These are phyloP conservation scores for Hormaphis cornu DNA, from an alignment of 1,140 invertebrate species.

Conservation along the genomic window DNA sequence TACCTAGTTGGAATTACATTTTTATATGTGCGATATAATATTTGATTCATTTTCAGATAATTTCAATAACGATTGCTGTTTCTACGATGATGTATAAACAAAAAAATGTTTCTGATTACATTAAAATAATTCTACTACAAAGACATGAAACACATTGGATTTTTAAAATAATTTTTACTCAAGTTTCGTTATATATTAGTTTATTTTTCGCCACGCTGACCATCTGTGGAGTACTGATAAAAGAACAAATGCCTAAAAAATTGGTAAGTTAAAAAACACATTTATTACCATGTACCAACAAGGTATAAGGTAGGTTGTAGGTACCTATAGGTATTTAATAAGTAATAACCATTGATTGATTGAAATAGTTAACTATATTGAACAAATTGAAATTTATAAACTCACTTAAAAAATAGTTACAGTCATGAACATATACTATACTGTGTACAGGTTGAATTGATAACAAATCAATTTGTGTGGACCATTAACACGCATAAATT, in stretches of 20 bases:
- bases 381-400: not conserved
- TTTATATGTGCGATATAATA: not conserved
- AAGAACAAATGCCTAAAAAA: constrained; percentile 13
- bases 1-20: too few species aligned
- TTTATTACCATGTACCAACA: not conserved
- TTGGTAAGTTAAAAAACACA: not conserved
- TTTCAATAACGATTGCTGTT: not conserved
- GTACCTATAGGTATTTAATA: not conserved
- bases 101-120: not conserved
- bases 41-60: not conserved
- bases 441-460: too few species aligned
- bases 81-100: not conserved
- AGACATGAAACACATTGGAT: not conserved
- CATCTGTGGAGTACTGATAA: not conserved
- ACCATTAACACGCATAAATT: too few species aligned
- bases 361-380: not conserved
- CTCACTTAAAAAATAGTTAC: not conserved
- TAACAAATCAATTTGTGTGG: too few species aligned
- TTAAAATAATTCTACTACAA: not conserved
- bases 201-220: not conserved
- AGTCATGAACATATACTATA: too few species aligned
- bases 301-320: not conserved
- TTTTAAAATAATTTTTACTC: not conserved
- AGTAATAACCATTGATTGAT: not conserved
- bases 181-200: not conserved